Conservation (phyloP, 2,888 invertebrate genomes). For the Diplolepis rosae region DNA sequence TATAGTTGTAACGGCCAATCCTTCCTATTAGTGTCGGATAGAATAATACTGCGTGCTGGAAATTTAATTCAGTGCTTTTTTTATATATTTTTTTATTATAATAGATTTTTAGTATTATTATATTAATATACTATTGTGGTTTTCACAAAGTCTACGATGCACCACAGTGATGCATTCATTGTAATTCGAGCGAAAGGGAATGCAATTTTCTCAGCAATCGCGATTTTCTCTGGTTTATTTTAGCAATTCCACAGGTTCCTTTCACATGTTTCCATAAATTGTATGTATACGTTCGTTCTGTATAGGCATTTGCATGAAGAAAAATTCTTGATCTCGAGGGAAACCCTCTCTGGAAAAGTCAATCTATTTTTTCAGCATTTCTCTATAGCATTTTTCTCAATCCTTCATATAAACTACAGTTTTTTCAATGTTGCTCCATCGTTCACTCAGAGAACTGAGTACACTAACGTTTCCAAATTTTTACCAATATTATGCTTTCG, state of each 20-base stretch:
- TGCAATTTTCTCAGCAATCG: conserved; percentile 50
- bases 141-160: background rate
- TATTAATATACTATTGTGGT: conserved; percentile 16
- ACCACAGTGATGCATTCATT: conserved; percentile 12
- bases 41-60: too few relatives aligned
- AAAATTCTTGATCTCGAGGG: background rate
- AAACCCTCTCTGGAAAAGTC: background rate
- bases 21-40: too few relatives aligned
- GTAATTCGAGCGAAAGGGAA: conserved; percentile 41
- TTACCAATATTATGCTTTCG: too few relatives aligned
- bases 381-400: background rate
- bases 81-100: background rate
- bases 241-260: background rate
- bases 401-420: background rate
- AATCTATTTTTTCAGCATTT: background rate
- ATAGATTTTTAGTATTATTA: conserved; percentile 1
- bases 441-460: background rate
- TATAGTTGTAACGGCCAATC: too few relatives aligned
- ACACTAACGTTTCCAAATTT: too few relatives aligned
- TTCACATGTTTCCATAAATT: conserved; percentile 5
- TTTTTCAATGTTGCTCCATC: background rate
- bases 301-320: background rate
- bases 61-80: background rate
- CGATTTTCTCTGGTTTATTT: conserved; percentile 45
- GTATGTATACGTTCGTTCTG: background rate